phyloP scores from a whole-genome alignment of 2,797 vertebrate genomes.

The Xiphorhynchus erythropygius region DNA sequence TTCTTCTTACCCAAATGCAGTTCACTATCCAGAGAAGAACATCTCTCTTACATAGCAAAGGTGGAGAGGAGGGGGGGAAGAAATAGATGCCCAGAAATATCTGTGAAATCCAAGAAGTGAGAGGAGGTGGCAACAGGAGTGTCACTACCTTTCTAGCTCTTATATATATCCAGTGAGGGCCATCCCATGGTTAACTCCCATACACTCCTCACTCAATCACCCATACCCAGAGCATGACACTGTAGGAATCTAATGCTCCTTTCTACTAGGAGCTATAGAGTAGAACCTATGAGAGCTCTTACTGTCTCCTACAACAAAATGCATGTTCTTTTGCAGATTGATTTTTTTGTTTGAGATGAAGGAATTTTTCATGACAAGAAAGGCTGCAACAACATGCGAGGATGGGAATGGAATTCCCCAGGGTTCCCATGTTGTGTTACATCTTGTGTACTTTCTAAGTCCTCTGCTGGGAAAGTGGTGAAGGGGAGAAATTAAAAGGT shows the following conservation, averaged over 20 bases:
- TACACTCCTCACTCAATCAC: not conserved
- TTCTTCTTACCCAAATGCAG: not conserved
- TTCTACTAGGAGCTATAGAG: not conserved
- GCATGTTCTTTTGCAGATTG: not conserved
- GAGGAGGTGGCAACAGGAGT: not conserved
- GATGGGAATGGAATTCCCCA: not conserved
- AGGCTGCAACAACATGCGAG: not conserved
- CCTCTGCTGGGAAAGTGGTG: not conserved
- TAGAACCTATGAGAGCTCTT: not conserved
- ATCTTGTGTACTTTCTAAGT: not conserved
- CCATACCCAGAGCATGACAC: not conserved
- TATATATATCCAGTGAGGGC: not conserved
- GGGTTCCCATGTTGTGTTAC: not conserved
- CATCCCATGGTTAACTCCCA: not conserved
- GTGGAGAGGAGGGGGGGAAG: accelerated
- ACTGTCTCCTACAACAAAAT: not conserved
- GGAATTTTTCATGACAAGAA: not conserved
- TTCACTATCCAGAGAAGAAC: not conserved
- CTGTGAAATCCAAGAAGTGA: not conserved
- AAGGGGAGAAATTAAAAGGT: not conserved
- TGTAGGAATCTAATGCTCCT: not conserved
- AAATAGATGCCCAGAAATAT: not conserved
- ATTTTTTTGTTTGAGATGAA: not conserved
- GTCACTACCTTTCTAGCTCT: not conserved
- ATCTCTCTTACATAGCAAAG: not conserved